These are phyloP conservation scores for Ladona fulva DNA, from an alignment of 1,140 invertebrate genomes.

Conservation along the genomic window DNA sequence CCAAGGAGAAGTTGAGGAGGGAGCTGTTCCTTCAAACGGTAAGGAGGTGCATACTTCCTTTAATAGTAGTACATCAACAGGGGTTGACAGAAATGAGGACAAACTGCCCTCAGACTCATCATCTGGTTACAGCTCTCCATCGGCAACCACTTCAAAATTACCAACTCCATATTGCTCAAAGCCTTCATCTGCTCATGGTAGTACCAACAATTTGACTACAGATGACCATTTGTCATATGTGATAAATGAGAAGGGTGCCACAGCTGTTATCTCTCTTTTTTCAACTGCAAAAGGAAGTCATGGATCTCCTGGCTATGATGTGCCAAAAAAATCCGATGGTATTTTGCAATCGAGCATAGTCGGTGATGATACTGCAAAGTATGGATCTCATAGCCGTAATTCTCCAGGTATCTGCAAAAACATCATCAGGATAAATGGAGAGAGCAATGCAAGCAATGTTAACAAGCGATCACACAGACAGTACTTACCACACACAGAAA, in stretches of 20 bases:
- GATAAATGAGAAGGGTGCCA: conserved; percentile 32
- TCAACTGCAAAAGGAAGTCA: conserved; percentile 22
- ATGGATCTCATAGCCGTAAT: not conserved
- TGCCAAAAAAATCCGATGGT: not conserved
- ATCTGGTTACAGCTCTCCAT: conserved; percentile 38
- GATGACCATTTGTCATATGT: conserved; percentile 30
- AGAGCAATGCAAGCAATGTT: not conserved
- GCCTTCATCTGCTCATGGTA: conserved; percentile 30
- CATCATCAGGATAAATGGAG: not conserved
- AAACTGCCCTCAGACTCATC: conserved; percentile 27
- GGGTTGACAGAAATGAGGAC: conserved; percentile 29
- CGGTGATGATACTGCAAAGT: not conserved
- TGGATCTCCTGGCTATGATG: not conserved
- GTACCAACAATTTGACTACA: conserved; percentile 28
- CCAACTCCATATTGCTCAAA: conserved; percentile 16
- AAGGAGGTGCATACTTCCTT: not conserved
- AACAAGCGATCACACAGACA: not conserved
- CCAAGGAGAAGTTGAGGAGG: not conserved
- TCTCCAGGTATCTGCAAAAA: not conserved
- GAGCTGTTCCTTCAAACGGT: conserved; percentile 4
- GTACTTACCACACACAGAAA: not conserved
- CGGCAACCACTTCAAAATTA: conserved; percentile 14
- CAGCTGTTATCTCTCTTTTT: conserved; percentile 33
- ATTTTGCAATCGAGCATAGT: not conserved
- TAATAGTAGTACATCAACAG: conserved; percentile 20